Evolutionary conservation across 2,797 vertebrate genomes (phyloP).

Genomic region (Myripristis murdjan): DNA sequence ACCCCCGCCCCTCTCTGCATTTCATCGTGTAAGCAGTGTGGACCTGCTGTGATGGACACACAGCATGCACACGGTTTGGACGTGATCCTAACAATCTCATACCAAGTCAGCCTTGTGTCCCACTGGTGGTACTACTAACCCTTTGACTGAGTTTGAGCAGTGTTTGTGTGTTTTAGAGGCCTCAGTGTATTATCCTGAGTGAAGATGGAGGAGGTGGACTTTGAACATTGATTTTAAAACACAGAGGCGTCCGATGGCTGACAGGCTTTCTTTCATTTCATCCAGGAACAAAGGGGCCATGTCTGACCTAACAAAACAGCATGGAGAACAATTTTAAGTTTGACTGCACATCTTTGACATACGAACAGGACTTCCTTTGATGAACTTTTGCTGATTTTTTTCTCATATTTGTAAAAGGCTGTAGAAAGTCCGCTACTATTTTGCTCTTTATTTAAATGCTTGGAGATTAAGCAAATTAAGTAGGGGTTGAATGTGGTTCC

Average conservation of each 20-base stretch:
- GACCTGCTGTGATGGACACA: constrained; percentile 3
- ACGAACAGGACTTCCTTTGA: constrained; percentile 15
- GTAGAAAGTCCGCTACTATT: not conserved
- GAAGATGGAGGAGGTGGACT: not conserved
- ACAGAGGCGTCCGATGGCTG: not conserved
- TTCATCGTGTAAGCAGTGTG: constrained; percentile 1
- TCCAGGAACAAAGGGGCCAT: not conserved
- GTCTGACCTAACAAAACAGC: not conserved
- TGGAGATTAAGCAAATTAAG: constrained; percentile 2
- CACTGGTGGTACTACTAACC: constrained; percentile 41
- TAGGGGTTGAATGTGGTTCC: constrained; percentile 14
- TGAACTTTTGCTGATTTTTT: constrained; percentile 5
- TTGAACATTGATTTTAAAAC: constrained; percentile 10
- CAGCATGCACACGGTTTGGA: constrained; percentile 37
- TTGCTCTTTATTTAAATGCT: constrained; percentile 21
- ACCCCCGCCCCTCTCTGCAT: not conserved
- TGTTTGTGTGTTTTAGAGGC: constrained; percentile 24
- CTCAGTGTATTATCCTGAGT: constrained; percentile 13
- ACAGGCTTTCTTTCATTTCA: constrained; percentile 33
- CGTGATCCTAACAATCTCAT: constrained; percentile 41
- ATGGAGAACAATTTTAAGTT: constrained; percentile 22
- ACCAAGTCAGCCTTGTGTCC: constrained; percentile 20
- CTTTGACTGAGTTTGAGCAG: constrained; percentile 50
- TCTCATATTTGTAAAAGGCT: constrained; percentile 8
- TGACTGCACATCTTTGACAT: not conserved